Evolutionary conservation across 2,888 invertebrate species (phyloP).

Genomic region (Amphipyra berbera): DNA sequence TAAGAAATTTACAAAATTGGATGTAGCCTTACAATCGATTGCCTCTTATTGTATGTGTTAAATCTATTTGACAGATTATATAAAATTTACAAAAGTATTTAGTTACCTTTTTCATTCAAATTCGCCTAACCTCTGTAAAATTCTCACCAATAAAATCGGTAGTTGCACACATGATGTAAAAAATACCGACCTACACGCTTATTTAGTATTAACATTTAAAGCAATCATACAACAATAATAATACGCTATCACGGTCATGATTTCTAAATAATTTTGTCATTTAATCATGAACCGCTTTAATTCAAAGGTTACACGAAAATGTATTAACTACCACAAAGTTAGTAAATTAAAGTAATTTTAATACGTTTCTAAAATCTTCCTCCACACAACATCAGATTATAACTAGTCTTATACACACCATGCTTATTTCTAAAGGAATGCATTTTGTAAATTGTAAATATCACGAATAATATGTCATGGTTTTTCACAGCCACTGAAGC

Average conservation of each 20-base stretch:
- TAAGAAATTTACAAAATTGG: too few species aligned
- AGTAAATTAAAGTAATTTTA: constrained; percentile 4
- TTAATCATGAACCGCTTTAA: background rate
- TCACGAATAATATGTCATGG: constrained; percentile 55
- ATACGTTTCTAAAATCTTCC: constrained; percentile 4
- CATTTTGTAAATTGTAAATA: constrained; percentile 39
- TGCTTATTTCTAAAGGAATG: constrained; percentile 54
- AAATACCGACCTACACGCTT: background rate
- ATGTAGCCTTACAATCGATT: too few species aligned
- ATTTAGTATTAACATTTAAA: background rate
- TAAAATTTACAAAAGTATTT: background rate
- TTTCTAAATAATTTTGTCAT: background rate
- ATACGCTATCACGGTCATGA: background rate
- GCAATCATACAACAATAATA: background rate
- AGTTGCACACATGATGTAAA: background rate
- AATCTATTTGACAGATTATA: too few species aligned
- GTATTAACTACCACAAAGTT: constrained; percentile 6
- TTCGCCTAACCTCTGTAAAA: background rate
- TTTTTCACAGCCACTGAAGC: constrained; percentile 59
- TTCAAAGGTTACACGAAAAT: background rate
- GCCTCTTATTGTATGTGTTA: too few species aligned
- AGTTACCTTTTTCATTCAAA: background rate
- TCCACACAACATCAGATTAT: background rate
- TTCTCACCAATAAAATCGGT: background rate
- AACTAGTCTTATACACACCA: constrained; percentile 10